Conservation (phyloP, 2,113 vertebrate genomes). For the Indicator indicator region DNA sequence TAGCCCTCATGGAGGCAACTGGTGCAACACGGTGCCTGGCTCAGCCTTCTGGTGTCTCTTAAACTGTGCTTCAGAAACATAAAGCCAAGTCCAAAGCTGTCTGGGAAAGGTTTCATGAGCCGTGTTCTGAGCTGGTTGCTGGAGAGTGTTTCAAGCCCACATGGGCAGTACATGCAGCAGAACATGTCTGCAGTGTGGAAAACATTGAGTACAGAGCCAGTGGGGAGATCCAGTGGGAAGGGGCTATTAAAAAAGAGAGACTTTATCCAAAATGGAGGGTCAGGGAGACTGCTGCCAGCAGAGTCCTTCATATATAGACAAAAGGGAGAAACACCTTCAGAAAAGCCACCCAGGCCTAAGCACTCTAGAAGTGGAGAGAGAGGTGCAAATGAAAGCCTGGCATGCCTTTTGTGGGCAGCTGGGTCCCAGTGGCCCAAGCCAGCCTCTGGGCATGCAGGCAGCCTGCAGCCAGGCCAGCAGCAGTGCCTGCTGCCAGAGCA, state of each 20-base stretch:
- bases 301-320: not conserved
- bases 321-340: not conserved
- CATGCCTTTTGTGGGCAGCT: not conserved
- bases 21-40: not conserved
- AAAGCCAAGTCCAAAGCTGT: not conserved
- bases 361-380: not conserved
- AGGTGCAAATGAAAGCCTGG: not conserved
- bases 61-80: accelerated
- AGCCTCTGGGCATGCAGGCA: not conserved
- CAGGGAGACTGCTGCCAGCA: not conserved
- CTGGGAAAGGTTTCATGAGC: not conserved
- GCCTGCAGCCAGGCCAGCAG: not conserved
- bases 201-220: not conserved
- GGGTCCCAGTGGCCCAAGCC: not conserved
- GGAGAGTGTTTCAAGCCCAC: not conserved
- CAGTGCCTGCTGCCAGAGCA: not conserved
- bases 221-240: not conserved
- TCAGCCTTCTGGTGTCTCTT: not conserved
- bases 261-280: not conserved
- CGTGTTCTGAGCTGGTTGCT: not conserved
- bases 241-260: not conserved
- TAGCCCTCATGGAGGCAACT: accelerated
- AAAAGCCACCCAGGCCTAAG: not conserved
- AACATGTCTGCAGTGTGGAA: not conserved
- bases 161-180: not conserved